These are phyloP conservation scores for Cinclus mexicanus DNA, from an alignment of 2,113 vertebrate genomes.

Conservation along the genomic window DNA sequence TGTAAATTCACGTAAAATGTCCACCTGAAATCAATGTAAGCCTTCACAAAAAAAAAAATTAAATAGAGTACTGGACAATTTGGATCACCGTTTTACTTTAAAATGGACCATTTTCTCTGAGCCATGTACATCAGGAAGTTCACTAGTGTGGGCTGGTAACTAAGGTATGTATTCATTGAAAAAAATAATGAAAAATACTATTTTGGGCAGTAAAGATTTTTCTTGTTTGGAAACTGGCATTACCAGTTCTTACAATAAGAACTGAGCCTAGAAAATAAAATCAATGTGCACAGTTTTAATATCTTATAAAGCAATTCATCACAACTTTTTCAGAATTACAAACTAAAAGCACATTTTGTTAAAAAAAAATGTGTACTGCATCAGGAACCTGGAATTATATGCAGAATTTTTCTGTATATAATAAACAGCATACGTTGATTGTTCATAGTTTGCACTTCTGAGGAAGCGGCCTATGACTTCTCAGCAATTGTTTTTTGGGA, in stretches of 20 bases:
- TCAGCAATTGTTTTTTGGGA: not conserved
- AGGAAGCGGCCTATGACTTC: not conserved
- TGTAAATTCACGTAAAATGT: not conserved
- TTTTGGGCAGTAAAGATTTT: not conserved
- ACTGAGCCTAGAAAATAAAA: not conserved
- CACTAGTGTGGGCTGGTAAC: not conserved
- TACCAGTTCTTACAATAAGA: not conserved
- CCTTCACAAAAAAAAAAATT: not conserved
- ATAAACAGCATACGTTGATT: not conserved
- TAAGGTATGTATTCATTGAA: not conserved
- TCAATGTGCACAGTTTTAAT: not conserved
- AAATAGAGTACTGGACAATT: not conserved
- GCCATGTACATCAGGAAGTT: not conserved
- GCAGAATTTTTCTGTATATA: constrained; percentile 13
- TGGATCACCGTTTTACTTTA: not conserved
- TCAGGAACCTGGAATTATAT: constrained; percentile 27
- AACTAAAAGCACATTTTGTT: not conserved
- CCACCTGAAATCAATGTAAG: not conserved
- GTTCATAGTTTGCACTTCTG: not conserved
- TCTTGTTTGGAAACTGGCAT: not conserved
- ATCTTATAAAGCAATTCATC: not conserved
- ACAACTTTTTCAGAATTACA: not conserved
- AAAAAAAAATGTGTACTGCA: constrained; percentile 21
- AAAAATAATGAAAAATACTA: not conserved
- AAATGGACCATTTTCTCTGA: not conserved